Conservation (phyloP, 2,797 vertebrate species). For the Dipus sagitta region DNA sequence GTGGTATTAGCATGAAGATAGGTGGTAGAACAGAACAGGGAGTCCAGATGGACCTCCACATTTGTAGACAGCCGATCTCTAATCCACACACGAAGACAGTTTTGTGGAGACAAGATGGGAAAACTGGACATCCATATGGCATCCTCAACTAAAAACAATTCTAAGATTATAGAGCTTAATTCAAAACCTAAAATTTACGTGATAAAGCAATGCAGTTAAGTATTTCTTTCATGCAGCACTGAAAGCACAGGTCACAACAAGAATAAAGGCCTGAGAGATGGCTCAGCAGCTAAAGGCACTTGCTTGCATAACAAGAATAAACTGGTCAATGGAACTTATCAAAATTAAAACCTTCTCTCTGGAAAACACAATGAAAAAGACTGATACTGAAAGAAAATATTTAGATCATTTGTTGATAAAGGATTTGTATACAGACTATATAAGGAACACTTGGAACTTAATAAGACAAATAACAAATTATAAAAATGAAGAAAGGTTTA, state of each 20-base stretch:
- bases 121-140: too few relatives aligned
- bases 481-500: not conserved
- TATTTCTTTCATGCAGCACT: not conserved
- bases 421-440: not conserved
- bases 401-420: not conserved
- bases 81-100: rapidly evolving
- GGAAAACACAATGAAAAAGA: not conserved
- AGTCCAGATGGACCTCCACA: rapidly evolving
- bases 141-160: not conserved
- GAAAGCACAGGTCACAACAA: not conserved
- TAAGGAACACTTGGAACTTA: not conserved
- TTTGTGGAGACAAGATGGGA: not conserved
- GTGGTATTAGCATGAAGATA: not conserved
- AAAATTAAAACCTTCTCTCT: not conserved
- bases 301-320: not conserved
- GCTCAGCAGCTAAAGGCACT: too few relatives aligned
- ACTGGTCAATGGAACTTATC: rapidly evolving
- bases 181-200: not conserved
- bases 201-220: not conserved
- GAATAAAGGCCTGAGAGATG: too few relatives aligned
- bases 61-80: not conserved
- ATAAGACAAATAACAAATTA: not conserved
- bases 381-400: not conserved
- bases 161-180: not conserved
- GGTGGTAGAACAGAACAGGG: rapidly evolving